Base-by-base conservation (phyloP, 2,113 vertebrate species). In the Mohoua ochrocephala region DNA sequence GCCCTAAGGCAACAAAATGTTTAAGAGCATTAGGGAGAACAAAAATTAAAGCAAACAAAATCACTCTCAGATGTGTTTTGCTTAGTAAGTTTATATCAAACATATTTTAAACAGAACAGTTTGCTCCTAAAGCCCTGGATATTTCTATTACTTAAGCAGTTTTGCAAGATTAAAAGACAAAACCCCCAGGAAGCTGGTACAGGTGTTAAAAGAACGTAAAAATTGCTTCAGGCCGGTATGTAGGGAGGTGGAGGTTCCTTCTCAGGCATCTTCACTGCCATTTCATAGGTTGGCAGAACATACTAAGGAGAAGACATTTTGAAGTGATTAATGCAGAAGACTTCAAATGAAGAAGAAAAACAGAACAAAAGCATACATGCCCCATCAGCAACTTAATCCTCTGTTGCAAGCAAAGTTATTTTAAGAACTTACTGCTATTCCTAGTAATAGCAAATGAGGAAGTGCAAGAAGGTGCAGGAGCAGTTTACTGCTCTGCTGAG, bases 241-340 rank as follows among this genome's bases (percentile, higher is more conserved):
- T 98, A 98, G 67, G 99, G 99, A 86, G 99, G 99, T 16, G 99
- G 99, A 2, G 99, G 99, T 61, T 99, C 99, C 89, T 99, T 98
- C 67, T 98, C 98, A 3, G 98, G 99, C 99, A 99, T 99, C 98
- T 99, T 99, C 98, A 99, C 98, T 8, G 99, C 99, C 99, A 99
- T 99, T 98, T 99, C 99, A 27, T 99, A 99, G 73, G 99, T 99
- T 87, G 99, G 99, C 95, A 99, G 98, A 94, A 99, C 98, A 93
- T 99, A 99, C 99, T 99, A 56, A 13, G 57, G 42, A 69, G 71
- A 87, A 95, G 79, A 91, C 52, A 92, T 95, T 57, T 77, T 56
- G 28, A 82, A 87, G 23, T 86, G 56, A 83, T 96, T 89, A 86
- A 95, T 71, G 33, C 21, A 83, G 11, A 33, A 63, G 3, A n/a